Base-by-base conservation (phyloP, 2,888 invertebrate genomes). In the Pachydiplax longipennis region DNA sequence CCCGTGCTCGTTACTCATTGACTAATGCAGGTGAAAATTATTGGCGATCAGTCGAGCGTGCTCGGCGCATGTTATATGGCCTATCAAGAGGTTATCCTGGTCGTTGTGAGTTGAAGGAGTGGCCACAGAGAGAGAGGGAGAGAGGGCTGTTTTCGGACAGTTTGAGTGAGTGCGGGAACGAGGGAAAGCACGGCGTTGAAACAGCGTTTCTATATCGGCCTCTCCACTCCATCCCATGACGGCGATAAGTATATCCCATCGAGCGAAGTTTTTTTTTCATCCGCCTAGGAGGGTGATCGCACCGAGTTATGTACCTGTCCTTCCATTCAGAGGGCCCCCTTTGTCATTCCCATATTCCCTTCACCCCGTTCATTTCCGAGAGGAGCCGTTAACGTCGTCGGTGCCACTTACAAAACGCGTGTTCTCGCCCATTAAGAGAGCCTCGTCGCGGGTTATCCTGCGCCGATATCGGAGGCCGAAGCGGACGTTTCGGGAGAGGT, bases 11-110 rank as follows among this genome's bases (percentile, higher is more conserved):
- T 87, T 61, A 87, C 87, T 87, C 87, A 87, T 87, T 37, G 61
- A 87, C 87, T 87, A 87, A 87, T 87, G 87, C 87, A 65, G 87
- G 87, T 87, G 87, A 87, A 87, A 87, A 87, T 87, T 87, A 87
- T 87, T 87, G 87, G 87, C 87, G 61, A 87, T 87, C 87, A 87
- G 58, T 87, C 87, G 87, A 87, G 87, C 61, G 83, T 83, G 83
- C 83, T 83, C 83, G 58, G 58, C 83, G 87, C 87, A 61, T 87
- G 87, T 87, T 87, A 61, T 87, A 87, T 53, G 61, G 87, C 87
- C 87, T 87, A 87, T 87, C 87, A 87, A 87, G 87, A 87, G 87
- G 87, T 87, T 87, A 87, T 87, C 87, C 87, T 22, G 83, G 58
- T 58, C 83, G 83, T 83, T 31, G 58, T 5, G 82, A 82, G 37